Conservation (phyloP, 2,888 invertebrate genomes). For the Frankliniella intonsa region DNA sequence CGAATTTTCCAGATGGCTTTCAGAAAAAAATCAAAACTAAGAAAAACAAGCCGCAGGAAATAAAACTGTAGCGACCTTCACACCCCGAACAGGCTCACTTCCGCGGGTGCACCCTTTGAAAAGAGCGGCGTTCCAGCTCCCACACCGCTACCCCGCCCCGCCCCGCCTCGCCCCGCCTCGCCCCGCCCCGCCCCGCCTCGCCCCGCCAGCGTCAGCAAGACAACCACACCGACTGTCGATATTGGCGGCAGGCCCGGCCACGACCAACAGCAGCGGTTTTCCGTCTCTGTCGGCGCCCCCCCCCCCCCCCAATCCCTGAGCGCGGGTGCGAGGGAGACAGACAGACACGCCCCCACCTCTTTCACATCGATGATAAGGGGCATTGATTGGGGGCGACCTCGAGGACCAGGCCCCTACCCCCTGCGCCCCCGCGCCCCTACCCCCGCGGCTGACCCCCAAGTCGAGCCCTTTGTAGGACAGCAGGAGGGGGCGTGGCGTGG, state of each 20-base stretch:
- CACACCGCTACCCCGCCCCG: neutral
- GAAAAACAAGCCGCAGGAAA: too few relatives aligned
- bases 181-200: too few relatives aligned
- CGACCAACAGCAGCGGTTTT: neutral
- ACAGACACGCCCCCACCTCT: neutral
- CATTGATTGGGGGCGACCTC: slow-evolving; percentile 13
- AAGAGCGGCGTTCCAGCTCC: neutral
- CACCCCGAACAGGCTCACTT: too few relatives aligned
- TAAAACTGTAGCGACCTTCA: too few relatives aligned
- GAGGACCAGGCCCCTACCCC: neutral
- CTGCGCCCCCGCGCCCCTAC: neutral
- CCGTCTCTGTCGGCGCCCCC: neutral
- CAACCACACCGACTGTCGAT: too few relatives aligned
- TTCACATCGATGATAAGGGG: neutral
- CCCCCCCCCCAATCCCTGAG: neutral
- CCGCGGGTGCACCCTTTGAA: too few relatives aligned
- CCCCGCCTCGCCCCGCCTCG: too few relatives aligned
- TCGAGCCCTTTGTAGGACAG: neutral
- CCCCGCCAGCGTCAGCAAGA: neutral
- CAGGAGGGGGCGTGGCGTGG: too few relatives aligned
- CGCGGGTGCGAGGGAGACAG: neutral
- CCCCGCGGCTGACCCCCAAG: too few relatives aligned
- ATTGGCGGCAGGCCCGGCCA: neutral
- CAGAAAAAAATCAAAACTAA: too few relatives aligned
- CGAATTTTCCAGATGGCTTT: too few relatives aligned